These are phyloP conservation scores for Sorex fumeus DNA, from an alignment of 2,113 vertebrate genomes.

Conservation along the genomic window DNA sequence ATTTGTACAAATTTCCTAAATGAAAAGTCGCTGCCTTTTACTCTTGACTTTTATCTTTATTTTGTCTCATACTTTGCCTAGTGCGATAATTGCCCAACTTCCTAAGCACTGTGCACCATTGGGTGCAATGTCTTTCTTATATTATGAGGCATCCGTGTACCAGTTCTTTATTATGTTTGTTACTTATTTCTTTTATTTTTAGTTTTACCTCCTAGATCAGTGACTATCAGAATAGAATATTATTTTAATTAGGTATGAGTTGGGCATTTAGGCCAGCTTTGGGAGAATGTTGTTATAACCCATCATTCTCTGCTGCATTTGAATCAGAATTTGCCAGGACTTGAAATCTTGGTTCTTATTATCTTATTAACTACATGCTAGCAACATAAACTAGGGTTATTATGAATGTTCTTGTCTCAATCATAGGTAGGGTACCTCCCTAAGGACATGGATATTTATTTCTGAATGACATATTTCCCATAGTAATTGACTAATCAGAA, in stretches of 20 bases:
- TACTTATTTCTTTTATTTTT: slow-evolving; percentile 19
- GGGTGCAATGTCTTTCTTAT: not conserved
- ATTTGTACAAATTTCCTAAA: slow-evolving; percentile 3
- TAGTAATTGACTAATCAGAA: not conserved
- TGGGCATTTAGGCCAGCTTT: not conserved
- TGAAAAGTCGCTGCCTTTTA: not conserved
- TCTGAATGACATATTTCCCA: not conserved
- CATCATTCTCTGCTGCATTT: not conserved
- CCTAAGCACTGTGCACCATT: not conserved
- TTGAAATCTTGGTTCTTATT: not conserved
- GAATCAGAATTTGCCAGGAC: slow-evolving; percentile 1
- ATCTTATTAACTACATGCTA: not conserved
- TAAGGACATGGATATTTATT: no score
- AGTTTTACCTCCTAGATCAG: not conserved
- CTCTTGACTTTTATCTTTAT: not conserved
- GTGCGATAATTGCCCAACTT: not conserved
- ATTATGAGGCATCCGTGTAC: not conserved
- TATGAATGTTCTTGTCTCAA: not conserved
- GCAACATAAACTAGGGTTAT: not conserved
- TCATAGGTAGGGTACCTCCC: not conserved
- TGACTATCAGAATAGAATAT: not conserved
- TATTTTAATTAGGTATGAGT: not conserved
- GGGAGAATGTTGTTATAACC: not conserved
- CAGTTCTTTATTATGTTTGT: not conserved
- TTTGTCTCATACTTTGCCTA: not conserved